Conservation (phyloP, 1,140 invertebrate species). For the Orchestia grillus region DNA sequence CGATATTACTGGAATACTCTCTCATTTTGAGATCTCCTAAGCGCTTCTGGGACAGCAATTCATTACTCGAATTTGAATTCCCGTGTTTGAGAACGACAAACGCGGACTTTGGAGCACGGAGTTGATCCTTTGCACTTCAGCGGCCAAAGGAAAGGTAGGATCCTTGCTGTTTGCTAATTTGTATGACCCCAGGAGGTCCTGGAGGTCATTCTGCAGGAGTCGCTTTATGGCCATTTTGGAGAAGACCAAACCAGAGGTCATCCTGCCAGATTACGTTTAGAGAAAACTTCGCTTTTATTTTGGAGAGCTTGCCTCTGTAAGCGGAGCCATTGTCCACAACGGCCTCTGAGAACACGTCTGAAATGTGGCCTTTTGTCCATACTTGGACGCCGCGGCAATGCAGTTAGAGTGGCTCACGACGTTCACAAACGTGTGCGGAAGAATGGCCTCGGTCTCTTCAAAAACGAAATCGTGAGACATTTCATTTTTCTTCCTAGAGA, state of each 20-base stretch:
- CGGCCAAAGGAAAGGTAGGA: not conserved
- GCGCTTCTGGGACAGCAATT: not conserved
- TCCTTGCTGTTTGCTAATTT: not conserved
- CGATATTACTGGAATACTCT: too few species aligned
- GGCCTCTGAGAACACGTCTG: not conserved
- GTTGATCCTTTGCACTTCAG: not conserved
- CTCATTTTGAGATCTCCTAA: not conserved
- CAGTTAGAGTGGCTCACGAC: not conserved
- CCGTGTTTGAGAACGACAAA: not conserved
- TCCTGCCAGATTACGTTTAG: not conserved
- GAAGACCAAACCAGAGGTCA: not conserved
- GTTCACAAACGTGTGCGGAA: not conserved
- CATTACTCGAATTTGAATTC: not conserved
- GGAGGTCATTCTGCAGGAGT: not conserved
- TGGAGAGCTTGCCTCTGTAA: not conserved
- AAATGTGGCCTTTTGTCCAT: not conserved
- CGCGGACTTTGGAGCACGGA: not conserved
- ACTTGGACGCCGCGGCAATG: not conserved
- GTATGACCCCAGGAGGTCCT: not conserved
- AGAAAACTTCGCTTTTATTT: not conserved
- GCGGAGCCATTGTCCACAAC: not conserved
- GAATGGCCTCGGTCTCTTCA: not conserved
- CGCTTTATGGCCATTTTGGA: not conserved
- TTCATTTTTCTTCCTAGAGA: not conserved
- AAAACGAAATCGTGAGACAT: not conserved